Evolutionary conservation across 2,113 vertebrate species (phyloP), one percentile per base, ranked within the genome.

Genomic region (Pygathrix nemaeus): DNA sequence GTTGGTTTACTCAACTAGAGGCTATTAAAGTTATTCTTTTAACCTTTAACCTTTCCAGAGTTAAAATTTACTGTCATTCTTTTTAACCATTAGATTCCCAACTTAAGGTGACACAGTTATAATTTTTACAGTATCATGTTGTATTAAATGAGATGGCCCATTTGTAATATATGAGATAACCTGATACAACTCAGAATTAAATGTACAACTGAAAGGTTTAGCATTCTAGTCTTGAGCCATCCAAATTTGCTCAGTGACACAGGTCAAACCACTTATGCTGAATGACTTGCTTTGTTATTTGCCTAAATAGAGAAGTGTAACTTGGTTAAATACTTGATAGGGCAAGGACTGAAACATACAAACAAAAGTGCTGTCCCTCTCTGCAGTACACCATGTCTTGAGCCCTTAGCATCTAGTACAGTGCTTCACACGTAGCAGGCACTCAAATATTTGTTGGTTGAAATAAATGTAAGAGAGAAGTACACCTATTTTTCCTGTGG

Each of bases 1-100:
- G 79, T 48, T 76, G 79, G 59, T 68, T 94, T 94, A 82, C n/a
- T 92, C 72, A 94, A 8, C 27, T 45, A n/a, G 73, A 75, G 55
- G 30, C 40, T 55, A 4, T 40, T 88, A 38, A 88, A 80, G 30
- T 95, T 76, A 89, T 45, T 88, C 64, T 94, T 93, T 95, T 45
- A 87, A 55, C 18, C 52, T 55, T 55, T 55, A 55, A 55, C 64
- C 27, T 73, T 72, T 40, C 8, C 50, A 66, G 32, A 88, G 52
- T 84, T 95, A 73, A 66, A 66, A 86, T 75, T 91, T 59, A 35
- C 76, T 80, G 32, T 38, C 48, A 27, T 94, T 93, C 30, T 38
- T 6, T 57, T 87, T 92, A 89, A 61, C 40, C 40, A 38, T 68
- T 84, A 52, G 55, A 57, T 27, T 85, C 85, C 2, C 13, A 48